Evolutionary conservation across 1,140 invertebrate species (phyloP).

Genomic region (Drosophila orena): DNA sequence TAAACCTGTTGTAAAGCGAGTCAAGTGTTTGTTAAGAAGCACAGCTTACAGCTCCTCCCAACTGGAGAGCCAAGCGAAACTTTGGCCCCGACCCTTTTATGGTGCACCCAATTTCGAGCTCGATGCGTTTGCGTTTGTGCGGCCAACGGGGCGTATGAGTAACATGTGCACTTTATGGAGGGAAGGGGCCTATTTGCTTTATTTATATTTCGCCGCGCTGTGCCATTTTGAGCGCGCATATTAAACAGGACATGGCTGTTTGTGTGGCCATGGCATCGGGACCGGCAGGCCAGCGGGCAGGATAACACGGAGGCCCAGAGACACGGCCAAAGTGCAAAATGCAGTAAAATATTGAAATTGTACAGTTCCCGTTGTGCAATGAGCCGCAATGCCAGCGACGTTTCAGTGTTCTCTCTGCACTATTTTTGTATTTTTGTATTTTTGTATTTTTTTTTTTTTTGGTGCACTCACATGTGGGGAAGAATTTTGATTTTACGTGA

Average conservation of each 20-base stretch:
- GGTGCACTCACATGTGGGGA: conserved; percentile 40
- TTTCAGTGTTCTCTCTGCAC: conserved; percentile 15
- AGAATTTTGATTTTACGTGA: conserved; percentile 68
- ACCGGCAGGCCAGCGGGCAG: conserved; percentile 16
- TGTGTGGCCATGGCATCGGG: conserved; percentile 20
- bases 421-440: not conserved
- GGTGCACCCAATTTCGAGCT: conserved; percentile 31
- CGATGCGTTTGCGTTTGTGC: conserved; percentile 23
- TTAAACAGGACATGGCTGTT: conserved; percentile 35
- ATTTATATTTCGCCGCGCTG: conserved; percentile 45
- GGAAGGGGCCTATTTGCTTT: conserved; percentile 42
- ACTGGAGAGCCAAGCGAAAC: conserved; percentile 11
- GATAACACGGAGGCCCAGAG: conserved; percentile 22
- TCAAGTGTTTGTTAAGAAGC: conserved; percentile 46
- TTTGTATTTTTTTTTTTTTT: not conserved
- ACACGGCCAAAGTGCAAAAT: conserved; percentile 65
- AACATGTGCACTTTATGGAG: conserved; percentile 60
- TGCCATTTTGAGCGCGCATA: conserved; percentile 56
- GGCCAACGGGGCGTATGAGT: conserved; percentile 55
- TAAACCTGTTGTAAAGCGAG: conserved; percentile 55
- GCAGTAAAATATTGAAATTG: conserved; percentile 77
- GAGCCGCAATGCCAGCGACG: conserved; percentile 54
- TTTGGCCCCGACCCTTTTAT: conserved; percentile 2
- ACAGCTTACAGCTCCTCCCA: not conserved
- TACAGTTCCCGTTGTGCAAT: conserved; percentile 72